Evolutionary conservation across 2,113 vertebrate species (phyloP).

Genomic region (Mormyrus lacerda): DNA sequence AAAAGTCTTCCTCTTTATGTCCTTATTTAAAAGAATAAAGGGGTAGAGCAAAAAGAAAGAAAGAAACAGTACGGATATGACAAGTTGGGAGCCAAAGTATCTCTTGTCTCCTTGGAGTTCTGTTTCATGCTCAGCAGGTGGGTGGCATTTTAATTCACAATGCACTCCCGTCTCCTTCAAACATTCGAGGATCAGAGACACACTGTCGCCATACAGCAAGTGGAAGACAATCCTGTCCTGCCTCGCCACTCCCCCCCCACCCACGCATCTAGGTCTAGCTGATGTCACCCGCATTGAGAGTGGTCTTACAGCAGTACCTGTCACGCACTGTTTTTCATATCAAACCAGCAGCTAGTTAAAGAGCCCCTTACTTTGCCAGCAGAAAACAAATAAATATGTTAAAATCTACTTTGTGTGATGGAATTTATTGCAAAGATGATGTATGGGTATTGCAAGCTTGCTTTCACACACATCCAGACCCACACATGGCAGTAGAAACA

Average conservation of each 20-base stretch:
- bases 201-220: neutral
- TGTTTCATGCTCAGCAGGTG: constrained; percentile 11
- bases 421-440: neutral
- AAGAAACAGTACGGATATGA: neutral
- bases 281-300: neutral
- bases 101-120: neutral
- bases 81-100: neutral
- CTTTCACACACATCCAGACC: neutral
- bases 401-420: neutral
- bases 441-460: neutral
- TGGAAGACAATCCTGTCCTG: neutral
- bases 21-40: neutral
- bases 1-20: neutral
- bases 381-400: neutral
- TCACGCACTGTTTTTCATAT: neutral
- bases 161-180: neutral
- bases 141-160: neutral
- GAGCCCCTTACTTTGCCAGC: neutral
- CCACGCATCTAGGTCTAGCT: neutral
- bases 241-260: neutral
- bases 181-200: constrained; percentile 2
- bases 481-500: neutral
- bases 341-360: neutral
- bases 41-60: neutral
- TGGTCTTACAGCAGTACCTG: neutral